Conservation (phyloP, 2,888 invertebrate genomes). For the Drosophila niveifrons region DNA sequence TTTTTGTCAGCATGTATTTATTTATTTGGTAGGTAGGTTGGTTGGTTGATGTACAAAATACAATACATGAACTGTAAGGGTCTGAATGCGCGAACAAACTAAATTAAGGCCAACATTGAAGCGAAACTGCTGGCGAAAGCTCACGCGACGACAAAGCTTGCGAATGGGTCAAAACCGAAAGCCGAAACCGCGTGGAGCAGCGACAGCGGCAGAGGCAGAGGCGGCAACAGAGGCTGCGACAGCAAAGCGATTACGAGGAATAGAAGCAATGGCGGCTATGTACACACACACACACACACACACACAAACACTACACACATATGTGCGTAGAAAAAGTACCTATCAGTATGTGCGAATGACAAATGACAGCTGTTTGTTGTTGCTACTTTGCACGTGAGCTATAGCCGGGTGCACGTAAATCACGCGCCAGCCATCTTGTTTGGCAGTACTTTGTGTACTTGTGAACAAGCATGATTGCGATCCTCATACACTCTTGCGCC, state of each 20-base stretch:
- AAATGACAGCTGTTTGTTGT: constrained; percentile 53
- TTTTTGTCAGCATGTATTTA: neutral
- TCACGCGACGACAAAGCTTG: constrained; percentile 57
- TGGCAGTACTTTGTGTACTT: neutral
- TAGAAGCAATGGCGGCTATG: constrained; percentile 47
- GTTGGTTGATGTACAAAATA: constrained; percentile 24
- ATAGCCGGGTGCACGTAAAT: constrained; percentile 24
- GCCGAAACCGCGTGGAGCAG: constrained; percentile 43
- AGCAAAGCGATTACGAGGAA: constrained; percentile 24
- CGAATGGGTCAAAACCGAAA: constrained; percentile 62
- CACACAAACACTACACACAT: constrained; percentile 1
- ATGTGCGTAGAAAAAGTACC: neutral
- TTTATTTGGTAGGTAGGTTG: constrained; percentile 11
- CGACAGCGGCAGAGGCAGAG: neutral
- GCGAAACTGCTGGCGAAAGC: constrained; percentile 66
- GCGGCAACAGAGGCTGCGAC: constrained; percentile 1
- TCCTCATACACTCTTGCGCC: constrained; percentile 31
- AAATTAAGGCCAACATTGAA: constrained; percentile 71
- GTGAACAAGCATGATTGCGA: constrained; percentile 13
- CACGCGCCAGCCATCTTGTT: constrained; percentile 60
- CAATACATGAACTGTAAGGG: constrained; percentile 56
- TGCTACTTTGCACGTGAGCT: constrained; percentile 61
- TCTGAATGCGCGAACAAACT: constrained; percentile 72
- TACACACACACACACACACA: neutral
- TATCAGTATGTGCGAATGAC: constrained; percentile 3